Conservation (phyloP, 2,797 vertebrate genomes). For the Huso huso region DNA sequence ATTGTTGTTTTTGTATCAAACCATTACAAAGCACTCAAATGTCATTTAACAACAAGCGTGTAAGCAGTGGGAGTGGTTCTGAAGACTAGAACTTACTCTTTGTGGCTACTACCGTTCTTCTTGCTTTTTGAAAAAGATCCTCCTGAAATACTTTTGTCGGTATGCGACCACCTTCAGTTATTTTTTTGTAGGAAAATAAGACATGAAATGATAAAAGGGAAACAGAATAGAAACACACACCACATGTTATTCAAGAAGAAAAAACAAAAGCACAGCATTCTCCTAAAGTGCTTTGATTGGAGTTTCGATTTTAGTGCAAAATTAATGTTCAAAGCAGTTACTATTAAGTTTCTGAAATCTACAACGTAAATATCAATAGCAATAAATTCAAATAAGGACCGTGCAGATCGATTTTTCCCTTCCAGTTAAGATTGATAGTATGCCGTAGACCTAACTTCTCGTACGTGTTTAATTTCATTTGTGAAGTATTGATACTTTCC, state of each 20-base stretch:
- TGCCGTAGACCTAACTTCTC: no score
- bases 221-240: conserved; percentile 15
- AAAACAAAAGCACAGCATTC: conserved; percentile 9
- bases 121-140: conserved; percentile 43
- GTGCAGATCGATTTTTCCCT: no score
- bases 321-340: no score
- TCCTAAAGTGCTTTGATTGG: background rate
- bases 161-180: conserved; percentile 25
- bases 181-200: conserved; percentile 21
- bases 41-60: background rate
- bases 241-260: conserved; percentile 16
- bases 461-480: no score
- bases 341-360: no score
- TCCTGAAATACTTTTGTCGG: conserved; percentile 41
- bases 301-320: no score
- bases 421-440: no score
- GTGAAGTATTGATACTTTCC: no score
- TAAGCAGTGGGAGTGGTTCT: no score
- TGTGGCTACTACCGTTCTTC: conserved; percentile 48
- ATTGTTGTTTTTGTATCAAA: no score
- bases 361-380: no score
- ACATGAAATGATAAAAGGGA: conserved; percentile 17
- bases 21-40: background rate
- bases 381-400: no score
- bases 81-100: conserved; percentile 49